These are phyloP conservation scores for Chloropsis cyanopogon DNA, from an alignment of 2,113 vertebrate genomes.

Conservation along the genomic window DNA sequence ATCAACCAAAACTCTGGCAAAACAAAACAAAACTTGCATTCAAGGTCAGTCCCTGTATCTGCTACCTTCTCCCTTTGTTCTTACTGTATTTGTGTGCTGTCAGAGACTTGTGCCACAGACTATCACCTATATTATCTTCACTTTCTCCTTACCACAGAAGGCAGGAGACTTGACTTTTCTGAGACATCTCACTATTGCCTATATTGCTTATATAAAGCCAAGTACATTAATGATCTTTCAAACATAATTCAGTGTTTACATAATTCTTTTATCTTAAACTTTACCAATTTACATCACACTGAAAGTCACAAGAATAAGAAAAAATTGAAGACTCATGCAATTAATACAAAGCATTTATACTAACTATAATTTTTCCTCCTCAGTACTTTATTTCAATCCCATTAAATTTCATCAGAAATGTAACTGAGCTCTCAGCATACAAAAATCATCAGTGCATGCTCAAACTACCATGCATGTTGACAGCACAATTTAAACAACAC, in stretches of 20 bases:
- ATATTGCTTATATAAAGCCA: not conserved
- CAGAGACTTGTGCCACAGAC: not conserved
- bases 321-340: not conserved
- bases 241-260: not conserved
- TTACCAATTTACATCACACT: not conserved
- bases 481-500: not conserved
- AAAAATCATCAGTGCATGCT: slow-evolving; percentile 17
- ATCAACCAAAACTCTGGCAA: not conserved
- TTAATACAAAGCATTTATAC: not conserved
- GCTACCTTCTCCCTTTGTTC: not conserved
- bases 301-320: not conserved
- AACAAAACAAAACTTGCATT: not conserved
- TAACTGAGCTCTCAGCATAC: not conserved
- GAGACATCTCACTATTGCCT: not conserved
- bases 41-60: not conserved
- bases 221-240: not conserved
- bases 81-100: not conserved
- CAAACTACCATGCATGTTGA: not conserved
- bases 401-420: not conserved
- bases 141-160: not conserved
- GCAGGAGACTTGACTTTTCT: not conserved
- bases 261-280: not conserved
- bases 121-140: not conserved
- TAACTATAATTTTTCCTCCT: slow-evolving; percentile 16
- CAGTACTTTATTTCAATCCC: not conserved